phyloP scores from a whole-genome alignment of 2,113 vertebrate species.

The Choloepus hoffmanni region DNA sequence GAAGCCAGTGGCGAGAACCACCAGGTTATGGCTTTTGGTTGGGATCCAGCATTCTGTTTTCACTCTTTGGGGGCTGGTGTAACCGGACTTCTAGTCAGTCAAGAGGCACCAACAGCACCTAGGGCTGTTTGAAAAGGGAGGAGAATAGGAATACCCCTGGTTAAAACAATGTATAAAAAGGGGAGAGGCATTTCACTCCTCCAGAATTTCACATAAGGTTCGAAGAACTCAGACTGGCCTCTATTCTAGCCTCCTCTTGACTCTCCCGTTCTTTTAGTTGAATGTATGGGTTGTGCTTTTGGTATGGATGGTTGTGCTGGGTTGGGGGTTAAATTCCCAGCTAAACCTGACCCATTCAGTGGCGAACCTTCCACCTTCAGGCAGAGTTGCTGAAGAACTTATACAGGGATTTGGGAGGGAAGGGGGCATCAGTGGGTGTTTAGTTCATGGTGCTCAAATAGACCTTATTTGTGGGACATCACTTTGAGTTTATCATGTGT shows the following conservation, averaged over 20 bases:
- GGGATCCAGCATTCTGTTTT: background rate
- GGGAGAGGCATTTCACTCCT: background rate
- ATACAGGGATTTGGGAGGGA: background rate
- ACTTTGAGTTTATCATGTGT: background rate
- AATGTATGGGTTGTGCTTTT: background rate
- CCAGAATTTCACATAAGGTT: background rate
- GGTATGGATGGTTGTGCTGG: background rate
- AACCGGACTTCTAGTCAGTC: background rate
- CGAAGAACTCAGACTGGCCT: background rate
- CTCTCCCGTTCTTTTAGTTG: background rate
- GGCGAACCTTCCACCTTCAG: background rate
- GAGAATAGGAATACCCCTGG: background rate
- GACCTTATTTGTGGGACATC: background rate
- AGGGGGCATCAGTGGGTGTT: background rate
- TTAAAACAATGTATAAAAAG: background rate
- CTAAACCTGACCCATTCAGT: accelerated
- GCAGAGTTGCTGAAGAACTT: background rate
- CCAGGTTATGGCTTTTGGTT: background rate
- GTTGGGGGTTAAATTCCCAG: background rate
- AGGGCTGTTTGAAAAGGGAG: background rate
- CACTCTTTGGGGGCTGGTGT: background rate
- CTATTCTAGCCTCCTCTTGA: background rate
- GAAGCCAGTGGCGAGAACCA: background rate
- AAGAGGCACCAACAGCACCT: background rate
- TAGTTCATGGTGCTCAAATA: background rate